Evolutionary conservation across 2,888 invertebrate species (phyloP), one percentile per base, ranked within the genome.

Genomic region (Thereva unica): DNA sequence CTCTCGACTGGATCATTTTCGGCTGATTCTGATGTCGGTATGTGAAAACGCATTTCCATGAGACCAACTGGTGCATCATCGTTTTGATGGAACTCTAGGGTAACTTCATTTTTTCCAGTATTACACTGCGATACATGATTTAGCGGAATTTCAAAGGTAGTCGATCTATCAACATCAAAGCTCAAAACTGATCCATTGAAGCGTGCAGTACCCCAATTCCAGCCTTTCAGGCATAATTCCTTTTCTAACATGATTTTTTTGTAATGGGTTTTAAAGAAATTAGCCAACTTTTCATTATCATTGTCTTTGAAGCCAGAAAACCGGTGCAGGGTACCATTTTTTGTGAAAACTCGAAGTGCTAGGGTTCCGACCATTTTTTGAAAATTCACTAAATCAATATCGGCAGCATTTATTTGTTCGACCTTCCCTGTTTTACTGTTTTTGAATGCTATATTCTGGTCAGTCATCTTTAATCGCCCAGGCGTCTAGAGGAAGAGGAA

Each of bases 201-300:
- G 74, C 93, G 92, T 0, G 95, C 95, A 0, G 93, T 92, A 38
- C 99, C 99, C 95, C 98, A 99, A 81, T 99, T 99, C 98, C 98
- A 99, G 0, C 99, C 99, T 78, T 95, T 97, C 1, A 97, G 84
- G 71, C 95, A 93, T 63, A 96, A 82, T 76, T 99, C 98, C 75
- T 93, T 93, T 75, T 94, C 95, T 54, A 93, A 83, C 87, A 97
- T 88, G 67, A 93, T 91, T 73, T 91, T 90, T 38, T 89, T 85
- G 79, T 96, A 97, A 71, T 90, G 89, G 5, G 85, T 84, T 71
- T 89, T 87, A 73, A 97, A 91, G 80, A 95, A 98, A 74, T 93
- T 92, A 0, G 92, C 89, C 52, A 99, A 86, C 78, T 95, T 96
- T 54, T 97, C 97, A 82, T 92, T 91, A 72, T 98, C 97, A 55